Base-by-base conservation (phyloP, 1,140 invertebrate genomes). In the Solen grandis region DNA sequence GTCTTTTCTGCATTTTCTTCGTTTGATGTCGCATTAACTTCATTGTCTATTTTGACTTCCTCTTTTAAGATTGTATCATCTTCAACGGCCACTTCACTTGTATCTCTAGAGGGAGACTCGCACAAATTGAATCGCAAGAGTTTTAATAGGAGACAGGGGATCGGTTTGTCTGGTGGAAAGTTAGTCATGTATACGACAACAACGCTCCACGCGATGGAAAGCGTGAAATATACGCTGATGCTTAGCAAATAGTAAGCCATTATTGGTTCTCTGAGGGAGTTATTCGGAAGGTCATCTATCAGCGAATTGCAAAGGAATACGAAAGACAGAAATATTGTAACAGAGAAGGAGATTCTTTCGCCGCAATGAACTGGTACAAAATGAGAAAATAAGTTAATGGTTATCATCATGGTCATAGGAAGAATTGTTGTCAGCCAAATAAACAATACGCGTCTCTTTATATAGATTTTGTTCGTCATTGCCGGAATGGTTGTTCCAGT, bases 311-410 rank as follows among this genome's bases (percentile, higher is more conserved):
- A 50, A 2, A 68, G 25, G 36, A 68, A 68, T 46, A 68, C 19
- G 22, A 68, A 68, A 13, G 63, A 41, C 36, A 68, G n/a, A 46
- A 50, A 68, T 3, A 68, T 14, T 3, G 63, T 68, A 2, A 68
- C 35, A 19, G 63, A n/a, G 19, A 68, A 68, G 10, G 63, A 68
- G 1, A 68, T 13, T n/a, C 63, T 19, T n/a, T 68, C 63, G 2
- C 63, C 63, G 19, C n/a, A 68, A 27, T 68, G 16, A 13, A 8
- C 13, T 22, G 63, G 63, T 36, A 68, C 38, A 25, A 68, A 68
- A 68, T 27, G 25, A 14, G 63, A 13, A 4, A 35, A 10, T 27
- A 36, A 0, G 27, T 68, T 68, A 4, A 68, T 14, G 16, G 33
- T 22, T 5, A 46, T 36, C 22, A 68, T 19, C 2, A 68, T 22